These are phyloP conservation scores for Camponotus pennsylvanicus DNA, from an alignment of 1,140 invertebrate genomes.

Conservation along the genomic window DNA sequence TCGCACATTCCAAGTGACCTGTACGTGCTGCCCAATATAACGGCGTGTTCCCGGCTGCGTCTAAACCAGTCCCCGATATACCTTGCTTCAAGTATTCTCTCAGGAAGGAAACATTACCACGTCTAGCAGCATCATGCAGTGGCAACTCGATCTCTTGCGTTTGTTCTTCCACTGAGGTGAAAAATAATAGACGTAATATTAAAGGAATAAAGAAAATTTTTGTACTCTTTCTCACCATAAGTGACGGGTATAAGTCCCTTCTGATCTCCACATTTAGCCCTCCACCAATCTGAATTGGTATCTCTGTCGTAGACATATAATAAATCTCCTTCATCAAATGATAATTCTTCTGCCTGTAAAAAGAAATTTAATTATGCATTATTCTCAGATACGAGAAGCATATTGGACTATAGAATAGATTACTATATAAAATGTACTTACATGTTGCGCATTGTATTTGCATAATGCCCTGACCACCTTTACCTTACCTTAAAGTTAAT, in stretches of 20 bases:
- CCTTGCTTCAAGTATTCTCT: conserved; percentile 89
- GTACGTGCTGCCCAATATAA: conserved; percentile 90
- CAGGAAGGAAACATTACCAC: conserved; percentile 90
- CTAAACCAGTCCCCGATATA: conserved; percentile 90
- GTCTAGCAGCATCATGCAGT: conserved; percentile 90
- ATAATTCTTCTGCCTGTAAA: conserved; percentile 82
- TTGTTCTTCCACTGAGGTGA: conserved; percentile 87
- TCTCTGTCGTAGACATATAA: conserved; percentile 89
- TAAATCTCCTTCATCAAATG: conserved; percentile 90
- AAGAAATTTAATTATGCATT: conserved; percentile 26
- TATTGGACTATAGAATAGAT: conserved; percentile 14
- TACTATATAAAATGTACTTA: conserved; percentile 79
- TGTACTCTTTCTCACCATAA: conserved; percentile 87
- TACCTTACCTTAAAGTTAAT: conserved; percentile 86
- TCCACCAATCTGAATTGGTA: conserved; percentile 88
- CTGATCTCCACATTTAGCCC: conserved; percentile 88
- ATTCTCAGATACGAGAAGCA: not conserved
- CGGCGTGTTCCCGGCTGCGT: conserved; percentile 90
- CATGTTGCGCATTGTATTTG: conserved; percentile 88
- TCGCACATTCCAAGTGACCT: conserved; percentile 87
- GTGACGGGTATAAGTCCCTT: conserved; percentile 90
- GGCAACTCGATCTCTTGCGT: conserved; percentile 89
- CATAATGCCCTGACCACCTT: conserved; percentile 89
- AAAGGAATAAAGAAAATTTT: not conserved
- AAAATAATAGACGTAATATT: no score